phyloP scores from a whole-genome alignment of 2,888 invertebrate species.

The Vandiemenella viatica region DNA sequence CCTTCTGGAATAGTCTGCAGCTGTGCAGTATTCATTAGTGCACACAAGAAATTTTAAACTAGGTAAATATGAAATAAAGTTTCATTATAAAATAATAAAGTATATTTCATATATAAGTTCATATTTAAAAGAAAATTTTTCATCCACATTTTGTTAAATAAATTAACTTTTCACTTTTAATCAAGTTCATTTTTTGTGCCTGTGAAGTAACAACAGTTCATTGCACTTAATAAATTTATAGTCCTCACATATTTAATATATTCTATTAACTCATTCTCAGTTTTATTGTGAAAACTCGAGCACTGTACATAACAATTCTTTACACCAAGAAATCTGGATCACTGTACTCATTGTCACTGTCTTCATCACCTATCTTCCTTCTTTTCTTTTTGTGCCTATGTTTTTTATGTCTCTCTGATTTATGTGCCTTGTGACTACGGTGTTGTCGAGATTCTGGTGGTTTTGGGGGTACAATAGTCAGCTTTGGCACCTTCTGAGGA shows the following conservation, averaged over 20 bases:
- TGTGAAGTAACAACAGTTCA: not conserved
- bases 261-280: not conserved
- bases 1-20: not conserved
- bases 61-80: not conserved
- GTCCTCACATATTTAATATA: too few relatives aligned
- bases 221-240: too few relatives aligned
- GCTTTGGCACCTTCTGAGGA: conserved; percentile 34
- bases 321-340: conserved; percentile 32
- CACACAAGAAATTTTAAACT: not conserved
- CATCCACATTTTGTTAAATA: not conserved
- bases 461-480: conserved; percentile 29
- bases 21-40: conserved; percentile 1
- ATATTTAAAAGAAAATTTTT: not conserved
- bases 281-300: not conserved
- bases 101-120: not conserved
- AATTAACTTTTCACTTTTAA: not conserved
- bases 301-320: conserved; percentile 5
- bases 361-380: conserved; percentile 41
- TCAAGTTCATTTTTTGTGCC: not conserved
- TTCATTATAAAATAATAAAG: not conserved
- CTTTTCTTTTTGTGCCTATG: conserved; percentile 38
- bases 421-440: conserved; percentile 25
- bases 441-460: conserved; percentile 19
- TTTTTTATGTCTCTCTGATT: conserved; percentile 30
- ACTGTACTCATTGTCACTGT: conserved; percentile 50